Evolutionary conservation across 2,113 vertebrate genomes (phyloP), one percentile per base, ranked within the genome.

Genomic region (Balaenoptera acutorostrata): DNA sequence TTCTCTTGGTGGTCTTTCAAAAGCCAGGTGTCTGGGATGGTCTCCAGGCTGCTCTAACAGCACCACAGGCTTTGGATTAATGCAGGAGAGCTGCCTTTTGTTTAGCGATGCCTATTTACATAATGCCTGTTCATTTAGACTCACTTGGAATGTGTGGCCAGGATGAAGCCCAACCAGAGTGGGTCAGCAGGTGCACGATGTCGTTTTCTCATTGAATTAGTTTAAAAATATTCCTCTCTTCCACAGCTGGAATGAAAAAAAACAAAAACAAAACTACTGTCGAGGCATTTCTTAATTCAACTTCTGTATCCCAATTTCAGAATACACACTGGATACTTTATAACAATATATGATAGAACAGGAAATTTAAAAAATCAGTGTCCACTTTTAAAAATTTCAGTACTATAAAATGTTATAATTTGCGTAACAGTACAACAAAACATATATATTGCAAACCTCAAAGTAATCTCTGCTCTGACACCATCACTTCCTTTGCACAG

Each of bases 11-110:
- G 98, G 98, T 98, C 98, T 98, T 99, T 98, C 98, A 98, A 98
- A 99, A 98, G 97, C 98, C 99, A 99, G 99, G 98, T 99, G 99
- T 98, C 98, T 97, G 98, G 98, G 98, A 98, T 98, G 98, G 98
- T 98, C 99, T 99, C 98, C 98, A 98, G 97, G 88, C 97, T 95
- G 20, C 93, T 97, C 97, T 97, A 85, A 98, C 99, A 99, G 98
- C 98, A 98, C 98, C 97, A 97, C 97, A 97, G 98, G 98, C 97
- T 92, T 98, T 96, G 98, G 98, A 98, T 98, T 98, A 98, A 92
- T 96, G 90, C 78, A 0, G 0, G 77, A 98, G 98, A 97, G 87
- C 97, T 92, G 97, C 96, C 98, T 99, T 98, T 98, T 98, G 98
- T 98, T 98, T 96, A 90, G 93, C 96, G 75, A 44, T 69, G 82